Base-by-base conservation (phyloP, 2,888 invertebrate genomes). In the Chrysolina oricalcia region DNA sequence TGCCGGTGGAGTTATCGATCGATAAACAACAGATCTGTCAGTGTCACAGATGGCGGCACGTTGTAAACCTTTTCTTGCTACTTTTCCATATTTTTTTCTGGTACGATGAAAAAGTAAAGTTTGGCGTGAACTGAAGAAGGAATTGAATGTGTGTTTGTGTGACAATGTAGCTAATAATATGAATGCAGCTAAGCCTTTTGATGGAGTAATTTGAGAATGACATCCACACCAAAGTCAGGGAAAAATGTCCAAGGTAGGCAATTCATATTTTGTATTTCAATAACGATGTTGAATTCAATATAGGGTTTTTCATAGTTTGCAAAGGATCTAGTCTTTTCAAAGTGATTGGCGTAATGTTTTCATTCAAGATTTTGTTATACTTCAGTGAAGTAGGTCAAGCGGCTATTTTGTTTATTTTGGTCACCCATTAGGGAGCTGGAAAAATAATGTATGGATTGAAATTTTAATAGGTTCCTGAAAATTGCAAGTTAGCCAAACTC, bases 201-300 rank as follows among this genome's bases (percentile, higher is more conserved):
- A 74, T 77, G 77, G 74, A 85, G 82, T 83, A 84, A 81, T 72
- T 83, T 85, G 85, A 88, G 84, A 84, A 89, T 90, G 89, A 88
- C 89, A 84, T 87, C 88, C 79, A 88, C 88, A 83, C 87, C 89
- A 81, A 89, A 89, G 87, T 84, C 87, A 70, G 88, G 87, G 71
- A 89, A 89, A 87, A 86, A 89, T 89, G 88, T 84, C 80, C 87
- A 88, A 86, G 89, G 89, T 89, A 86, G 59, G 59, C 27, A 23
- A 5, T 59, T n/a, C 6, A 59, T 27, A 59, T n/a, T 27, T 59
- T n/a, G 27, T 59, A 27, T 6, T 23, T 21, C 23, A 21, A 56
- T 59, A 15, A 15, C 15, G 27, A 15, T 59, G 23, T 27, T 27
- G 2, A 59, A 27, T 59, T 15, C 8, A 59, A 10, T 9, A 21